Base-by-base conservation (phyloP, 1,140 invertebrate species). In the Anadara kagoshimensis region DNA sequence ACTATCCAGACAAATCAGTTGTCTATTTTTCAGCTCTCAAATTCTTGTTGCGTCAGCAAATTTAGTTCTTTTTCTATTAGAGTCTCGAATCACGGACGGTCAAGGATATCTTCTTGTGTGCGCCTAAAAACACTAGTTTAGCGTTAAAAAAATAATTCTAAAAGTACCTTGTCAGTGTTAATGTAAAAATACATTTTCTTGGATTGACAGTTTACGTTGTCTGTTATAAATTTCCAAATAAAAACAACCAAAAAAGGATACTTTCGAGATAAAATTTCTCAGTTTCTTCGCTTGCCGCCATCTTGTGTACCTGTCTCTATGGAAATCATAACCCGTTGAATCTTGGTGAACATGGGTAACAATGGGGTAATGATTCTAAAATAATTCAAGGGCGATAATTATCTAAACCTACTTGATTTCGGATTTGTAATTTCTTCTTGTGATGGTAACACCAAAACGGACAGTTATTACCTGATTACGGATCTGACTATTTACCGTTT, bases 261-360 rank as follows among this genome's bases (percentile, higher is more conserved):
- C 82, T 78, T 76, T 82, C 73, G 2, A 84, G 66, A 47, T 84
- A 84, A 54, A 73, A 84, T 62, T 82, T 84, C 24, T 83, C 79
- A 7, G 70, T 74, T 49, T 82, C 82, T 63, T 78, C 68, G 45
- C 73, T 74, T 45, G 65, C 47, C 74, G 77, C 79, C 76, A 83
- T 83, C 45, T 78, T 76, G 73, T 43, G 16, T 43, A 64, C 29
- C 58, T 22, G 53, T 75, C 79, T 65, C 58, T 72, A 45, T 47
- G 47, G 47, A 59, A 29, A 75, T 76, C n/a, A 8, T 36, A 36
- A 36, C 29, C 29, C 29, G 29, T 36, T 7, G 7, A 36, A 36
- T 36, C 2, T 36, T 7, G 7, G 2, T 36, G 29, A n/a, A 36
- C 29, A 36, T 36, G 7, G 7, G 29, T 36, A 36, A 36, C 29